Conservation (phyloP, 1,140 invertebrate species). For the Aleiodes sp. region DNA sequence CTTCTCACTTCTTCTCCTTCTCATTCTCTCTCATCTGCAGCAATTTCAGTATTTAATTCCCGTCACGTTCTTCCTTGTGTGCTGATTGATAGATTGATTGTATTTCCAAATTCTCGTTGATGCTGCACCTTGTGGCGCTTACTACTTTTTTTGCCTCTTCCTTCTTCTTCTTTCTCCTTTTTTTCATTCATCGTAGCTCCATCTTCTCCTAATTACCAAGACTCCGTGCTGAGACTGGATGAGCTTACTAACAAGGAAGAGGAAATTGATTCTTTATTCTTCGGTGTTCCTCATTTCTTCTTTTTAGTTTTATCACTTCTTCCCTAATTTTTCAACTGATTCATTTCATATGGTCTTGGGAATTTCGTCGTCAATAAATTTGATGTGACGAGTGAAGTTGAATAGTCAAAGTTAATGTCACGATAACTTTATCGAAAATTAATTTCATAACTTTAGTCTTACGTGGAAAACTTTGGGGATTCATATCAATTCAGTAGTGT, state of each 20-base stretch:
- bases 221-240: neutral
- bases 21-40: conserved; percentile 20
- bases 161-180: neutral
- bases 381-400: too few species aligned
- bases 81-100: conserved; percentile 46
- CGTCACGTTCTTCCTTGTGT: conserved; percentile 41
- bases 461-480: too few species aligned
- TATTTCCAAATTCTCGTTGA: conserved; percentile 41
- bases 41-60: conserved; percentile 37
- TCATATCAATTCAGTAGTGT: too few species aligned
- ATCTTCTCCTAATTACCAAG: conserved; percentile 10
- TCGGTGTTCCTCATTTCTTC: neutral
- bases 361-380: too few species aligned
- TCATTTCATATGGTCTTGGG: too few species aligned
- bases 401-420: too few species aligned
- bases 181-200: conserved; percentile 15
- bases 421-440: too few species aligned
- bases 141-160: conserved; percentile 24
- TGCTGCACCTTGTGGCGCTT: conserved; percentile 37
- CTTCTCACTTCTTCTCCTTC: neutral
- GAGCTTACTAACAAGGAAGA: neutral
- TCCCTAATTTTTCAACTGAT: neutral
- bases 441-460: too few species aligned
- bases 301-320: neutral
- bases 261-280: conserved; percentile 34